phyloP scores from a whole-genome alignment of 2,797 vertebrate species.

The Lepilemur ruficaudatus region DNA sequence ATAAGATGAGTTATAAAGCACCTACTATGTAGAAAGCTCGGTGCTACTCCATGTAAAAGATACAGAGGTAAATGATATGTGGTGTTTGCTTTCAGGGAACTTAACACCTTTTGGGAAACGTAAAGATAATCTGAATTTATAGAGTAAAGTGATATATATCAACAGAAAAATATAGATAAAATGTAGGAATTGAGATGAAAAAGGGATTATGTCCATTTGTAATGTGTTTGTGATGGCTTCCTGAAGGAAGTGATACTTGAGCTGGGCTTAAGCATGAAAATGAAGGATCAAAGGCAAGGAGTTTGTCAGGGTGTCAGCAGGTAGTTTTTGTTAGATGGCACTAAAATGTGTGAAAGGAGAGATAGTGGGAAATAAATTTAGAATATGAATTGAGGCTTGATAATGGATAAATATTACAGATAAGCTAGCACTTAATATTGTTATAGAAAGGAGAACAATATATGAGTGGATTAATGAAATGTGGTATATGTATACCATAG shows the following conservation, averaged over 20 bases:
- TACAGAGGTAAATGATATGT: not conserved
- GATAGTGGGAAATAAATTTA: not conserved
- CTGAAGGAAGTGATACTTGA: not conserved
- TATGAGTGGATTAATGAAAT: no score
- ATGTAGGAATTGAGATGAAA: not conserved
- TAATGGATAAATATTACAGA: not conserved
- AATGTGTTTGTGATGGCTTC: not conserved
- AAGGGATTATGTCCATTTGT: not conserved
- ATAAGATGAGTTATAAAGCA: not conserved
- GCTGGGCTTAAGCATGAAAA: not conserved
- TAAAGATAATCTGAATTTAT: not conserved
- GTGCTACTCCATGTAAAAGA: not conserved
- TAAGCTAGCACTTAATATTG: not conserved
- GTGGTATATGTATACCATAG: no score
- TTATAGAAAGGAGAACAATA: not conserved
- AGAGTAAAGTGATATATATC: not conserved
- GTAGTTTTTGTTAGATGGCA: not conserved
- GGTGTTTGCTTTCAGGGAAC: not conserved
- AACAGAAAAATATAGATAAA: constrained; percentile 4
- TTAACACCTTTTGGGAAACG: not conserved
- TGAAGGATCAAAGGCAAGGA: not conserved
- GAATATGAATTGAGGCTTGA: not conserved
- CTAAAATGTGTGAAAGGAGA: not conserved
- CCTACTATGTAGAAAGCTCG: not conserved
- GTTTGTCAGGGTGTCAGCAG: not conserved